Base-by-base conservation (phyloP, 2,888 invertebrate species). In the Calameuta pallipes region DNA sequence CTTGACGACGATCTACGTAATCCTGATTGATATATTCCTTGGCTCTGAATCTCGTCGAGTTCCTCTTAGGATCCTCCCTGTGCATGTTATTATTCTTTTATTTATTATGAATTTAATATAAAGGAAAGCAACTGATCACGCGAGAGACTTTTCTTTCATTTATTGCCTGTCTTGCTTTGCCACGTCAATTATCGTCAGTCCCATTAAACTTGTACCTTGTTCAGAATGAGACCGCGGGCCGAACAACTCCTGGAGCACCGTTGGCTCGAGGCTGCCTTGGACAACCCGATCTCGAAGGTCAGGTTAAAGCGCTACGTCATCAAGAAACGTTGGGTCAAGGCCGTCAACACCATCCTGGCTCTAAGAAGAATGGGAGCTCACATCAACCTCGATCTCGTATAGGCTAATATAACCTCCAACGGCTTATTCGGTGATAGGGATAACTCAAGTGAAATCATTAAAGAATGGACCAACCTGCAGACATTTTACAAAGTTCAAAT, bases 321-420 rank as follows among this genome's bases (percentile, higher is more conserved):
- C 92, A 96, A 97, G 92, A 95, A 97, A 89, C 94, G 97, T 74
- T 98, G 98, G 98, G 95, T 96, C 85, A 97, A 97, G 92, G 97
- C 96, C 0, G 96, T 97, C 56, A 95, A 97, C 83, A 97, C 96
- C 4, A 97, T 98, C 86, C 94, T 97, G 82, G 98, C 98, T 1
- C 93, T 98, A 75, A 95, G 94, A 87, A 92, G 98, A 86, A 97
- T 98, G 97, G 97, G 97, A 11, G 96, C 96, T 56, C 96, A 95
- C 89, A 94, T 96, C 82, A 94, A 95, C 84, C 92, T 92, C n/a
- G 92, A 92, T 77, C 88, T 91, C 79, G 80, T 91, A 71, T 91
- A 84, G 83, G 33, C 23, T 56, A 56, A 56, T 23, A 23, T 23
- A 23, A 56, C 33, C n/a, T 69, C 35, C 35, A 73, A 74, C n/a